A percentile compares a stretch with the other conserved stretches of the same genome.
Evolutionary conservation across 2,888 invertebrate genomes (phyloP).

Genomic region (Athripsodes cinereus): DNA sequence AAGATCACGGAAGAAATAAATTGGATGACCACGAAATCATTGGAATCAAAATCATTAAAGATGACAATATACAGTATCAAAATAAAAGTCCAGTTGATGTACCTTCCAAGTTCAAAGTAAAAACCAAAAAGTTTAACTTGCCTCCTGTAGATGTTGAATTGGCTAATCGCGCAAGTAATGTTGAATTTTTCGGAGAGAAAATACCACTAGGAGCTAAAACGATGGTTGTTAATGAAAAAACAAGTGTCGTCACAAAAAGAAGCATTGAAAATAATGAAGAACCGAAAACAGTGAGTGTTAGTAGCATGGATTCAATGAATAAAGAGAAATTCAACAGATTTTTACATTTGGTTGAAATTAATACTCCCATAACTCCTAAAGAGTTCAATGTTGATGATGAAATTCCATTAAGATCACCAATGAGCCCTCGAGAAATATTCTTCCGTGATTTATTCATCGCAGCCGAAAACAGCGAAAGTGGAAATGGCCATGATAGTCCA

Average conservation of each 20-base stretch:
- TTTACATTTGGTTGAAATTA: slow-evolving; percentile 24
- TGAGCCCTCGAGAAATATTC: slow-evolving; percentile 39
- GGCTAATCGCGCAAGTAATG: slow-evolving; percentile 21
- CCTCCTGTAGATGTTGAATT: slow-evolving; percentile 23
- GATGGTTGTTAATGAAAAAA: neutral
- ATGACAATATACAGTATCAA: neutral
- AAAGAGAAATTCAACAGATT: slow-evolving; percentile 23
- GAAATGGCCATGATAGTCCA: slow-evolving; percentile 22
- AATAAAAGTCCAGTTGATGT: slow-evolving; percentile 4
- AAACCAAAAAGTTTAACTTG: slow-evolving; percentile 22
- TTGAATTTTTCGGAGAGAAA: slow-evolving; percentile 25
- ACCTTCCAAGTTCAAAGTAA: slow-evolving; percentile 1
- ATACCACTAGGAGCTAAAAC: slow-evolving; percentile 15
- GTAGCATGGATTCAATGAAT: slow-evolving; percentile 23
- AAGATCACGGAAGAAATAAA: slow-evolving; percentile 14
- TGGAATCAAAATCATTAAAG: neutral
- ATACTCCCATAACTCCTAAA: slow-evolving; percentile 21
- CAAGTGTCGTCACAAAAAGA: neutral
- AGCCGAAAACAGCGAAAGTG: slow-evolving; percentile 30
- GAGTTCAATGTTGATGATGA: slow-evolving; percentile 2
- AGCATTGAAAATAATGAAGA: neutral
- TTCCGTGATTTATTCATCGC: slow-evolving; percentile 37
- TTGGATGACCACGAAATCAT: neutral
- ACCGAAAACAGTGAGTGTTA: slow-evolving; percentile 16
- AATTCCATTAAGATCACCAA: slow-evolving; percentile 26